Evolutionary conservation across 2,797 vertebrate species (phyloP).

Genomic region (Chaenodraco wilsoni): DNA sequence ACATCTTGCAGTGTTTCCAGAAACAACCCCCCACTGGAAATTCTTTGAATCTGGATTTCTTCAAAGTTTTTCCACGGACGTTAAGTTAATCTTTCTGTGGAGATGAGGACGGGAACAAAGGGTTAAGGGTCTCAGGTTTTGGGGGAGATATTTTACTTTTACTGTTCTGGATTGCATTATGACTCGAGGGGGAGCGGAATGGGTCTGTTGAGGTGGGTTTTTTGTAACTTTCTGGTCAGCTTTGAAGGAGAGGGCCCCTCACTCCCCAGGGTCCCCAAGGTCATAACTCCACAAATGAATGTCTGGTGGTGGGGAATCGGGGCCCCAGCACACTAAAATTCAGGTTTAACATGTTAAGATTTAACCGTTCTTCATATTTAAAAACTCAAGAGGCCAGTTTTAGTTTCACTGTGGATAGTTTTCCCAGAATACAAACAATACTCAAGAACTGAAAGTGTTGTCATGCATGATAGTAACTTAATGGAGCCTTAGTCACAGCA

Average conservation of each 20-base stretch:
- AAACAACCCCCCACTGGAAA: constrained; percentile 44
- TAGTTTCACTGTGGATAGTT: constrained; percentile 4
- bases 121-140: constrained; percentile 67
- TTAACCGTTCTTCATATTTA: constrained; percentile 17
- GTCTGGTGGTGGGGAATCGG: constrained; percentile 52
- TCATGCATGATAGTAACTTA: too few relatives aligned
- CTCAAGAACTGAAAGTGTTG: too few relatives aligned
- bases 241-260: constrained; percentile 72
- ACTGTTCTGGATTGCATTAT: constrained; percentile 71
- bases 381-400: constrained; percentile 9
- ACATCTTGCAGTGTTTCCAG: constrained; percentile 48
- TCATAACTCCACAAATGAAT: constrained; percentile 66
- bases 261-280: constrained; percentile 53
- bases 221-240: constrained; percentile 47
- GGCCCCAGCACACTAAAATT: constrained; percentile 54
- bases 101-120: constrained; percentile 51
- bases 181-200: constrained; percentile 45
- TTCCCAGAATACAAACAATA: too few relatives aligned
- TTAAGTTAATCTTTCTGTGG: constrained; percentile 62
- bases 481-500: too few relatives aligned
- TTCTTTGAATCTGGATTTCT: constrained; percentile 64
- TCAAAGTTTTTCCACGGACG: constrained; percentile 70
- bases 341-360: constrained; percentile 38
- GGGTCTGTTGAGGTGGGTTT: constrained; percentile 42
- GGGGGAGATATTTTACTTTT: constrained; percentile 53